Evolutionary conservation across 2,113 vertebrate species (phyloP), one percentile per base, ranked within the genome.

Genomic region (Nothobranchius kuhntae): DNA sequence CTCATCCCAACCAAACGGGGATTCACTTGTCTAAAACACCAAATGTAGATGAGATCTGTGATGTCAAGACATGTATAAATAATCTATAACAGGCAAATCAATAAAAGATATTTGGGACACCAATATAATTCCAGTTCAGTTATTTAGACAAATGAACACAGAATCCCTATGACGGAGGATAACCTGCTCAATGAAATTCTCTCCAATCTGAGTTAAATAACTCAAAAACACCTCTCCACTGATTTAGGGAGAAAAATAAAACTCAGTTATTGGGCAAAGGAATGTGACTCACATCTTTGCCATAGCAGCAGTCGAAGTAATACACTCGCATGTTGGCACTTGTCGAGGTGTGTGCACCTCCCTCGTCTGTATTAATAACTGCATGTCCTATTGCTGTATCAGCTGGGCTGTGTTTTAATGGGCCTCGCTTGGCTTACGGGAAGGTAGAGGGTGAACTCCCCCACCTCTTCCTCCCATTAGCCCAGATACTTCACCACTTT

Each of bases 291-390:
- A 85, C 89, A 91, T 92, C 92, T 88, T 87, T 91, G 90, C 92
- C 92, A 92, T 92, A 91, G 90, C 90, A 92, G 92, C 81, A 88
- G 81, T 63, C 68, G 78, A 93, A 89, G 92, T 92, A 92, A 93
- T 93, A 89, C 74, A 68, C 82, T 87, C 81, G 77, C 93, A 61
- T 92, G 93, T 91, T 69, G 86, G 87, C 84, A 80, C 93, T 91
- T 91, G 93, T 92, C 84, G 82, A 80, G 77, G 78, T 52, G 66
- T 86, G 86, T n/a, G 70, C 86, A 67, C 86, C 86, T 90, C 89
- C 85, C 85, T 89, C 90, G 84, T 75, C 86, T 82, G 81, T 87
- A 88, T 91, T 91, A 93, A 92, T 93, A 92, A 89, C 85, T 60
- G 74, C 76, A 74, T 81, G 88, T 85, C 78, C 85, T 87, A 85